A percentile compares a stretch with the other conserved stretches of the same genome.
Conservation (phyloP, 1,140 invertebrate species). For the Delia radicum region DNA sequence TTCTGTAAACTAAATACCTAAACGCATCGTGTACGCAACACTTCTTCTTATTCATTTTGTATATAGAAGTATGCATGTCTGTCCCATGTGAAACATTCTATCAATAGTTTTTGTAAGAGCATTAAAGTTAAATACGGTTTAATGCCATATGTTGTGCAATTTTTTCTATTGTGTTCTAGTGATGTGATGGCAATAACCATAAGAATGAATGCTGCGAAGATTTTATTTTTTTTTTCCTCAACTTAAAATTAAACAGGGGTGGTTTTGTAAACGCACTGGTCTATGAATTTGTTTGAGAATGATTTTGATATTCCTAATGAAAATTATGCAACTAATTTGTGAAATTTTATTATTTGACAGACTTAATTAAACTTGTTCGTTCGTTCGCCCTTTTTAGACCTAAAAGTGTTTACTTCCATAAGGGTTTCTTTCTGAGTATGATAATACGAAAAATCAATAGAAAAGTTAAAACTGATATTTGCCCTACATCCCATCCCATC, state of each 20-base stretch:
- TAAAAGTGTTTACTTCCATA: background rate
- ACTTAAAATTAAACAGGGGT: background rate
- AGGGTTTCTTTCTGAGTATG: background rate
- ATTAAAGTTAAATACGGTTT: conserved; percentile 5
- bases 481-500: too few relatives aligned
- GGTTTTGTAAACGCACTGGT: background rate
- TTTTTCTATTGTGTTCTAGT: background rate
- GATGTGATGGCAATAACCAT: background rate
- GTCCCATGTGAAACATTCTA: background rate
- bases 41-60: background rate
- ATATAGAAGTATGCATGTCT: background rate
- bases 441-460: background rate
- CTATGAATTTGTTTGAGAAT: background rate
- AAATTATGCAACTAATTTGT: background rate
- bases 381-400: background rate
- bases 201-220: background rate
- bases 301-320: background rate
- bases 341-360: background rate
- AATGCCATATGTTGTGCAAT: conserved; percentile 1
- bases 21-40: background rate
- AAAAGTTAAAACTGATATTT: background rate
- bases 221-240: background rate
- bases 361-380: background rate
- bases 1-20: background rate
- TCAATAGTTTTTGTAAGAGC: background rate